These are phyloP conservation scores for Labrus mixtus DNA, from an alignment of 2,113 vertebrate species.

Conservation along the genomic window DNA sequence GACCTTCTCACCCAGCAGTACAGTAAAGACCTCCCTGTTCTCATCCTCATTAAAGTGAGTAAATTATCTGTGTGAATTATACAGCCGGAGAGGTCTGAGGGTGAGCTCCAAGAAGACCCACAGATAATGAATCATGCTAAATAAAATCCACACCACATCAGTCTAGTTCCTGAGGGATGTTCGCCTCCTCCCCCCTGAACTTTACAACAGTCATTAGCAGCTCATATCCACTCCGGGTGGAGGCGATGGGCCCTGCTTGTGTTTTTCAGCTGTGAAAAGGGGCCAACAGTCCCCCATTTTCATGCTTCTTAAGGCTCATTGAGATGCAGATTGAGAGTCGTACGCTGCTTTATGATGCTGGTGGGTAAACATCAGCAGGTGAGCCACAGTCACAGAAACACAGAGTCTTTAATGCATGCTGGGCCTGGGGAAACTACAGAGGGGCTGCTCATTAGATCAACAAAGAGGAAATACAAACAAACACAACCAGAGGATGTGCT, in stretches of 20 bases:
- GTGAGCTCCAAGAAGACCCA: slow-evolving; percentile 15
- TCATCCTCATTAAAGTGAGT: slow-evolving; percentile 28
- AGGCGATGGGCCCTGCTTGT: slow-evolving; percentile 64
- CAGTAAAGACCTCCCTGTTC: background rate
- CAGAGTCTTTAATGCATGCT: slow-evolving; percentile 70
- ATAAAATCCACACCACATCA: slow-evolving; percentile 44
- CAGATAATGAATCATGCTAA: slow-evolving; percentile 60
- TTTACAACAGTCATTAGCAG: slow-evolving; percentile 83
- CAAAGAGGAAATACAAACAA: slow-evolving; percentile 80
- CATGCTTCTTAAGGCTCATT: slow-evolving; percentile 79
- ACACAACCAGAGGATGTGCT: slow-evolving; percentile 37
- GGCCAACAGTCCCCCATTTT: slow-evolving; percentile 64
- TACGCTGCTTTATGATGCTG: slow-evolving; percentile 65
- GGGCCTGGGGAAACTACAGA: slow-evolving; percentile 62
- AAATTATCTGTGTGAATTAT: slow-evolving; percentile 14
- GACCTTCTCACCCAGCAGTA: background rate
- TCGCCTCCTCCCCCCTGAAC: background rate
- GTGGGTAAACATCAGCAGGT: slow-evolving; percentile 77
- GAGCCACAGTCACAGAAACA: slow-evolving; percentile 61
- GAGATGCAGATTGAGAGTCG: slow-evolving; percentile 65
- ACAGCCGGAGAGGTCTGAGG: background rate
- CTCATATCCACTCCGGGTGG: slow-evolving; percentile 69
- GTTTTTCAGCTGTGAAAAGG: slow-evolving; percentile 73
- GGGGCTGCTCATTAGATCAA: slow-evolving; percentile 73
- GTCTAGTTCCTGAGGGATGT: slow-evolving; percentile 31